Evolutionary conservation across 2,888 invertebrate species (phyloP).

Genomic region (Trissoscelio sp.): DNA sequence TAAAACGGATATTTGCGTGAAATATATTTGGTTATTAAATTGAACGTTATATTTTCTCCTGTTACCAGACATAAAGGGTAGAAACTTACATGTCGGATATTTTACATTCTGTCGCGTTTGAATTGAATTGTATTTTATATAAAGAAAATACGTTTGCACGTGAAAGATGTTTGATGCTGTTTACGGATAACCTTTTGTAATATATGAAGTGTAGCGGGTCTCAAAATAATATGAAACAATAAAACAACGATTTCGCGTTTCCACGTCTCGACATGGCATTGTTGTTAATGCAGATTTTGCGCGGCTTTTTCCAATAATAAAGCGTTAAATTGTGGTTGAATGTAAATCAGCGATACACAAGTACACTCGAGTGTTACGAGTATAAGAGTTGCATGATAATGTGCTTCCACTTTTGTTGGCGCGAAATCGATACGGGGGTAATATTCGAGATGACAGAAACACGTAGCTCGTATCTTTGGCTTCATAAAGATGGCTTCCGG

Average conservation of each 20-base stretch:
- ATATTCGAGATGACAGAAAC: slow-evolving; percentile 48
- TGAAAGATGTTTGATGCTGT: slow-evolving; percentile 38
- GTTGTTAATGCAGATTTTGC: slow-evolving; percentile 22
- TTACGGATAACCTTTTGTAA: slow-evolving; percentile 25
- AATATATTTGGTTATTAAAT: slow-evolving; percentile 49
- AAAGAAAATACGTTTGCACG: slow-evolving; percentile 22
- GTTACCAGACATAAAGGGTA: slow-evolving; percentile 25
- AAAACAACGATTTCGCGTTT: slow-evolving; percentile 31
- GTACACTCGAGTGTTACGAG: slow-evolving; percentile 3
- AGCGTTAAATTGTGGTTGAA: slow-evolving; percentile 24
- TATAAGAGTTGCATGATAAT: slow-evolving; percentile 24
- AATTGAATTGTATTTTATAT: slow-evolving; percentile 48
- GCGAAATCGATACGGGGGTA: slow-evolving; percentile 43
- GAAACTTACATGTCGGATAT: slow-evolving; percentile 28
- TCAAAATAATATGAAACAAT: slow-evolving; percentile 32
- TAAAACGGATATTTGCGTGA: slow-evolving; percentile 22
- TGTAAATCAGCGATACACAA: slow-evolving; percentile 33
- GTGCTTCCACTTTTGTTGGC: slow-evolving; percentile 30
- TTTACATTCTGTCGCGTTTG: slow-evolving; percentile 47
- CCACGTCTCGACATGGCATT: background rate
- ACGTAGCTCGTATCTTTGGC: slow-evolving; percentile 46
- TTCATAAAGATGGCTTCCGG: slow-evolving; percentile 52
- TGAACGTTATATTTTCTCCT: slow-evolving; percentile 36
- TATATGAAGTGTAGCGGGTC: slow-evolving; percentile 32
- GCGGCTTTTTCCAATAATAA: slow-evolving; percentile 22